These are phyloP conservation scores for Struthio camelus DNA, from an alignment of 2,113 vertebrate species.

Conservation along the genomic window DNA sequence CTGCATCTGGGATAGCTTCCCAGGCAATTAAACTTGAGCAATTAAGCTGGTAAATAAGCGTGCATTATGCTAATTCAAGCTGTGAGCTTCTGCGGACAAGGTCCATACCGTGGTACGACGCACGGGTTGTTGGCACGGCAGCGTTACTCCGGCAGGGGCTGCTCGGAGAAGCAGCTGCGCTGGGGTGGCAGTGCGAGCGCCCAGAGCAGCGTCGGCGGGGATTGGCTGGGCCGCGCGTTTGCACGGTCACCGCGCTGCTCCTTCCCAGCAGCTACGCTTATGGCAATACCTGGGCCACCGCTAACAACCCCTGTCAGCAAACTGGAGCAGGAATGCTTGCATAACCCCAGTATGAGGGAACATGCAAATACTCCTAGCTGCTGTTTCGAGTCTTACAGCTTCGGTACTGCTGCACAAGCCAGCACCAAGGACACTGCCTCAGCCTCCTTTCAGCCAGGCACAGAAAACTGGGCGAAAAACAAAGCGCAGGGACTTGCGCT, in stretches of 20 bases:
- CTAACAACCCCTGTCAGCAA: not conserved
- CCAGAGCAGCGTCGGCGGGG: too few relatives aligned
- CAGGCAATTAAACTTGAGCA: not conserved
- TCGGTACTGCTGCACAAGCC: not conserved
- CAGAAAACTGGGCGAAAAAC: not conserved
- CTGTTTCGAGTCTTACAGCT: not conserved
- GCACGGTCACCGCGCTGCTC: not conserved
- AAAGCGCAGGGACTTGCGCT: not conserved
- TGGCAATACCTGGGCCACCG: not conserved
- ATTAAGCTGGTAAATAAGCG: not conserved
- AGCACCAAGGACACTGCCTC: constrained; percentile 35
- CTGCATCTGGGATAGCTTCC: not conserved
- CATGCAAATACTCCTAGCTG: too few relatives aligned
- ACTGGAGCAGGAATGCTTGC: not conserved
- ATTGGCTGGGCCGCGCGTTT: not conserved
- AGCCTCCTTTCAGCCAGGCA: not conserved
- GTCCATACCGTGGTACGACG: not conserved
- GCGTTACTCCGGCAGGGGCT: not conserved
- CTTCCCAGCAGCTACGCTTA: not conserved
- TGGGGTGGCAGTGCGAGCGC: too few relatives aligned
- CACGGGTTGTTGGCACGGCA: not conserved
- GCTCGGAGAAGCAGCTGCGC: not conserved
- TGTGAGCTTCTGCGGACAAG: not conserved
- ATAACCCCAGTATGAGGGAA: not conserved
- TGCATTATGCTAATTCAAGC: not conserved